phyloP scores from a whole-genome alignment of 2,888 invertebrate species.

The Mimachlamys varia region DNA sequence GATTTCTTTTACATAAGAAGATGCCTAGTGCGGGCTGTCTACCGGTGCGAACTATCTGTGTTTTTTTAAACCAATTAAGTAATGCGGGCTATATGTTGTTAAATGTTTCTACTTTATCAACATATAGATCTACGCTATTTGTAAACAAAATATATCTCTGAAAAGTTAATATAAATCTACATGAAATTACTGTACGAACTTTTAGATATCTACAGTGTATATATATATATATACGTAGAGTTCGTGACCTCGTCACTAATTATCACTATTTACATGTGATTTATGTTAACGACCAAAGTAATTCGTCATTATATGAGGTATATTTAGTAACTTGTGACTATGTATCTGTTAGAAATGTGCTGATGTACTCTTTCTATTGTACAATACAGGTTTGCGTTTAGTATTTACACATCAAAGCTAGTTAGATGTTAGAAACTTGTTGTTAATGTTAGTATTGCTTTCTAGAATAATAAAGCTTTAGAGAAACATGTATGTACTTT shows the following conservation, averaged over 20 bases:
- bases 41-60: too few relatives aligned
- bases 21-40: too few relatives aligned
- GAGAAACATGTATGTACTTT: neutral
- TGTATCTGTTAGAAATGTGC: neutral
- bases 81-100: too few relatives aligned
- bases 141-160: too few relatives aligned
- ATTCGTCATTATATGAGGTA: neutral
- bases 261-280: neutral
- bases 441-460: neutral
- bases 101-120: too few relatives aligned
- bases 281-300: neutral
- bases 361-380: neutral
- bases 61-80: too few relatives aligned
- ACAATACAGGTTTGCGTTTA: neutral
- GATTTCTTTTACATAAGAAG: too few relatives aligned
- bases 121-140: too few relatives aligned
- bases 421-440: neutral
- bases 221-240: neutral
- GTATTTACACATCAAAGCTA: conserved; percentile 7
- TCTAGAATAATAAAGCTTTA: conserved; percentile 19
- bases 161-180: too few relatives aligned
- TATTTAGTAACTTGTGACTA: neutral
- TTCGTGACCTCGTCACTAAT: neutral
- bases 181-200: neutral
- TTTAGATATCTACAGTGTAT: too few relatives aligned